phyloP scores from a whole-genome alignment of 2,888 invertebrate species.

The Cephonodes hylas region DNA sequence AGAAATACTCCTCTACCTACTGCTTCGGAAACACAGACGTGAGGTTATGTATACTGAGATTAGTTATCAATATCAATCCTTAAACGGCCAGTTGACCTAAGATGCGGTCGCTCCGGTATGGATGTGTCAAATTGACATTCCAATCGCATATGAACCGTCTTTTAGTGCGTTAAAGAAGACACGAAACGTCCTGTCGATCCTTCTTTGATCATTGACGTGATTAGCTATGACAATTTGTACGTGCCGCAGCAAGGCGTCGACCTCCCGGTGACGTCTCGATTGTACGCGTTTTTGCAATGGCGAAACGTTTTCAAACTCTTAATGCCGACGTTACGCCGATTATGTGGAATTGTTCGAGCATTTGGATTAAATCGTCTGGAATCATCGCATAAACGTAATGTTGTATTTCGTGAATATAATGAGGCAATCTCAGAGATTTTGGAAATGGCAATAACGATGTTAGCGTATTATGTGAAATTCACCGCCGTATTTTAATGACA shows the following conservation, averaged over 20 bases:
- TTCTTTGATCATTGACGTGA: conserved; percentile 33
- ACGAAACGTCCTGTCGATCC: conserved; percentile 42
- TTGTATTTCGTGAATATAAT: background rate
- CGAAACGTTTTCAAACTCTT: conserved; percentile 4
- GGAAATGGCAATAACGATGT: background rate
- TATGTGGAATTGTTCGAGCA: background rate
- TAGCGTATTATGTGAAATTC: background rate
- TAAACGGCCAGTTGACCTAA: background rate
- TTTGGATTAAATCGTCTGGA: background rate
- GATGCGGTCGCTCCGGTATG: background rate
- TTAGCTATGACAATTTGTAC: conserved; percentile 16
- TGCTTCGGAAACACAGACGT: too few species aligned
- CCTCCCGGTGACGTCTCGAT: background rate
- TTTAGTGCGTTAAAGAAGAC: conserved; percentile 20
- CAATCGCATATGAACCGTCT: background rate
- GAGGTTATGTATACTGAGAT: background rate
- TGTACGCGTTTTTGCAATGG: background rate
- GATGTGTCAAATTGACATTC: background rate
- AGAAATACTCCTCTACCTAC: too few species aligned
- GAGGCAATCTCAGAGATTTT: background rate
- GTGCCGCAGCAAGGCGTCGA: conserved; percentile 6
- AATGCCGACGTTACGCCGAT: background rate
- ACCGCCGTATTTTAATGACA: background rate
- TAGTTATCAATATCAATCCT: background rate
- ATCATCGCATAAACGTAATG: background rate